phyloP scores from a whole-genome alignment of 2,113 vertebrate species.

The Hyperopisus bebe region DNA sequence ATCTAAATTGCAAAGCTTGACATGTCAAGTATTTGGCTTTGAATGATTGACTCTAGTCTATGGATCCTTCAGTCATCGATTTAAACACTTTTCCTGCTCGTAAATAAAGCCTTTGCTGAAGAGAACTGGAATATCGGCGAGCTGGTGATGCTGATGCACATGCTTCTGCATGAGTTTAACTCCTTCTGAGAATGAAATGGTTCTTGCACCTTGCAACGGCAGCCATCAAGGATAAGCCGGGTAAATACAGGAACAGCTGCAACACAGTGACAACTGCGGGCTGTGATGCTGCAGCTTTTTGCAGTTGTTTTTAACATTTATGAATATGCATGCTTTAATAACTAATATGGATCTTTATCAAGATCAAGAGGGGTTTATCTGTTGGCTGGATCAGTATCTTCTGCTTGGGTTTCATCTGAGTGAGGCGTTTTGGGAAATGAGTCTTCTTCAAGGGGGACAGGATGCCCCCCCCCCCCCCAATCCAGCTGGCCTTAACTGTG shows the following conservation, averaged over 20 bases:
- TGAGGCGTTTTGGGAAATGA: not conserved
- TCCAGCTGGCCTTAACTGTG: not conserved
- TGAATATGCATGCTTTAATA: not conserved
- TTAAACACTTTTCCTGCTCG: not conserved
- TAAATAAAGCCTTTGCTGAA: not conserved
- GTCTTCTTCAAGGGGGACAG: not conserved
- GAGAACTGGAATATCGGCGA: not conserved
- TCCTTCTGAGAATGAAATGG: not conserved
- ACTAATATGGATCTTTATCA: not conserved
- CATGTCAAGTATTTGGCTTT: not conserved
- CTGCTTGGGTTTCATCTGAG: not conserved
- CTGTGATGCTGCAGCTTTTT: not conserved
- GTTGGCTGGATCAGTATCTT: not conserved
- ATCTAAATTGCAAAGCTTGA: not conserved
- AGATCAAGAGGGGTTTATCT: not conserved
- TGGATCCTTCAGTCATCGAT: not conserved
- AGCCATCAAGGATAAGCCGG: not conserved
- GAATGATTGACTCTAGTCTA: not conserved
- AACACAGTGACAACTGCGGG: not conserved
- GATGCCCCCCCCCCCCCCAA: not conserved
- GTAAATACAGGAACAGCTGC: not conserved
- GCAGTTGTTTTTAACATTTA: not conserved
- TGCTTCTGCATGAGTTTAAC: not conserved
- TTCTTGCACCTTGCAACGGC: not conserved
- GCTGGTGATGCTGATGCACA: not conserved